Percentiles rank a stretch among this genome's conserved stretches.
phyloP scores from a whole-genome alignment of 2,797 vertebrate species.

The Pseudotriccus pelzelni region DNA sequence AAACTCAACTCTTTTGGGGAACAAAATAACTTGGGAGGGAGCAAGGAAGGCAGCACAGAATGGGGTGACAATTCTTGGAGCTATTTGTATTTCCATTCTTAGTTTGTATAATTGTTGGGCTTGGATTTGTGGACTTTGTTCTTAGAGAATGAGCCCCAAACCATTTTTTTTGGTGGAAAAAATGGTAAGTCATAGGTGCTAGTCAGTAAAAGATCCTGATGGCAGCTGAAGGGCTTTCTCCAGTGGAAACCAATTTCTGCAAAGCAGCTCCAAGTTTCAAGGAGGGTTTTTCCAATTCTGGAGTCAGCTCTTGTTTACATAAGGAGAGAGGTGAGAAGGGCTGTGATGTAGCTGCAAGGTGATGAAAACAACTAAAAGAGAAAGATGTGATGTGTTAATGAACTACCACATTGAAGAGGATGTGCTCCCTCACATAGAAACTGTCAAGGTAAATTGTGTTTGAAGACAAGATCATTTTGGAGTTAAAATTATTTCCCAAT shows the following conservation, averaged over 20 bases:
- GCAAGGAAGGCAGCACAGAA: not conserved
- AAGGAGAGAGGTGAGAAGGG: not conserved
- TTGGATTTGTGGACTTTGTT: not conserved
- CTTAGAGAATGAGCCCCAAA: not conserved
- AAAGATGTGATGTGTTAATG: not conserved
- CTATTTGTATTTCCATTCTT: not conserved
- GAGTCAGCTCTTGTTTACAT: not conserved
- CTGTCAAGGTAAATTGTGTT: not conserved
- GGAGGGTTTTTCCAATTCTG: not conserved
- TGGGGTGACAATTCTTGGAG: not conserved
- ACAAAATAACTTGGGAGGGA: not conserved
- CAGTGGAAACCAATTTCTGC: not conserved
- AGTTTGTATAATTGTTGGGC: not conserved
- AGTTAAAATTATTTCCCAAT: not conserved
- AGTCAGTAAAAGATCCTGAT: not conserved
- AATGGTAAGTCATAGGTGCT: not conserved
- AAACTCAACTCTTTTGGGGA: not conserved
- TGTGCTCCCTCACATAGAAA: not conserved
- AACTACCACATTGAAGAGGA: not conserved
- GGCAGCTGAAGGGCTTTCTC: not conserved
- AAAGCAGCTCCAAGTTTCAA: not conserved
- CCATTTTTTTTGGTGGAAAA: not conserved
- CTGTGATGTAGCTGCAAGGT: not conserved
- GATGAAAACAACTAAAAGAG: not conserved
- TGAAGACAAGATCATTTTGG: not conserved